Conservation (phyloP, 2,888 invertebrate genomes). For the Tubulanus polymorphus region DNA sequence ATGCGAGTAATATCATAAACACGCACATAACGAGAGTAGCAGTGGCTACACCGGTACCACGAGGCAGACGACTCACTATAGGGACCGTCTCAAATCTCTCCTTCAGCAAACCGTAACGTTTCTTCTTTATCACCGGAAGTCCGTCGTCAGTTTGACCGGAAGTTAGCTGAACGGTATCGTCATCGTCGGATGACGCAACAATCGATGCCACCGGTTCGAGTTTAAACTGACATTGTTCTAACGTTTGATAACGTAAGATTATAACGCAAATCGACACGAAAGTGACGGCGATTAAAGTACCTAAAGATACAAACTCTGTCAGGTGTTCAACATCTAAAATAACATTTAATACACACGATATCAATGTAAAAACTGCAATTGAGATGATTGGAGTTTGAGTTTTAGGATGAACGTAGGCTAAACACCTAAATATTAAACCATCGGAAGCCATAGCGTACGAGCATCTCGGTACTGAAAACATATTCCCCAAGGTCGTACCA, state of each 20-base stretch:
- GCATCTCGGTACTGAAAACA: slow-evolving; percentile 79
- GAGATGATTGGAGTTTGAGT: slow-evolving; percentile 61
- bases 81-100: slow-evolving; percentile 68
- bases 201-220: slow-evolving; percentile 14
- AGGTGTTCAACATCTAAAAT: slow-evolving; percentile 81
- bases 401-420: slow-evolving; percentile 68
- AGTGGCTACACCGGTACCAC: slow-evolving; percentile 62
- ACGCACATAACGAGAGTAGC: slow-evolving; percentile 58
- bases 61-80: slow-evolving; percentile 60
- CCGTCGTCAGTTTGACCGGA: background rate
- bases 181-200: background rate
- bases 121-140: background rate
- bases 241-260: slow-evolving; percentile 68
- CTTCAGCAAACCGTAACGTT: slow-evolving; percentile 65
- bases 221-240: slow-evolving; percentile 21
- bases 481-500: slow-evolving; percentile 63
- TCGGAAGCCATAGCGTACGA: slow-evolving; percentile 88
- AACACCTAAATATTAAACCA: slow-evolving; percentile 70
- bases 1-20: slow-evolving; percentile 46
- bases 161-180: background rate
- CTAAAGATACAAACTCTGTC: slow-evolving; percentile 87
- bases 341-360: slow-evolving; percentile 65
- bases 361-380: slow-evolving; percentile 31
- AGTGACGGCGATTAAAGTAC: slow-evolving; percentile 61
- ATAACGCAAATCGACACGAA: slow-evolving; percentile 85